phyloP scores from a whole-genome alignment of 2,113 vertebrate genomes.

The Elephantulus edwardii region DNA sequence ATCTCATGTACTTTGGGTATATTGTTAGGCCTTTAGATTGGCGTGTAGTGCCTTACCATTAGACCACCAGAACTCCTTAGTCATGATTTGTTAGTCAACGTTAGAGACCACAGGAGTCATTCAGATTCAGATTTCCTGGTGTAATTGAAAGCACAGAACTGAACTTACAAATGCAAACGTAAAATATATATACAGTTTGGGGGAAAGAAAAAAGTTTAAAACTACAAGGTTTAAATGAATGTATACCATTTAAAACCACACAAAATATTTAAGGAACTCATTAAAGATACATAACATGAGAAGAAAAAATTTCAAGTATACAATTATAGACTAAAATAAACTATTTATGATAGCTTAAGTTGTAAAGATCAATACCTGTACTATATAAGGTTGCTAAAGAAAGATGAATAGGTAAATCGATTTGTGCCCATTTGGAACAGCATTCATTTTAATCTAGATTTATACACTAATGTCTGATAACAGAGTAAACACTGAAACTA shows the following conservation, averaged over 20 bases:
- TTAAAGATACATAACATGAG: slow-evolving; percentile 40
- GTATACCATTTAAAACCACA: background rate
- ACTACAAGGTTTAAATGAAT: background rate
- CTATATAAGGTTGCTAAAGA: background rate
- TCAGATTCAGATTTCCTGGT: background rate
- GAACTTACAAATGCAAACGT: slow-evolving; percentile 44
- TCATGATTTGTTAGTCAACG: slow-evolving; percentile 4
- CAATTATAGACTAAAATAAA: slow-evolving; percentile 2
- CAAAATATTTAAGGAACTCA: background rate
- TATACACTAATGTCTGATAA: background rate
- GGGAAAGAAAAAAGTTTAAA: background rate
- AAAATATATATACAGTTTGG: background rate
- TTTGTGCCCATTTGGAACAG: slow-evolving; percentile 14
- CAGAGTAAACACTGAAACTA: slow-evolving; percentile 26
- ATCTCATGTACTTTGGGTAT: too few species aligned
- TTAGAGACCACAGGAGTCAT: background rate
- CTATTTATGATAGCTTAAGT: background rate
- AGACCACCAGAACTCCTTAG: too few species aligned
- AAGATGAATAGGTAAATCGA: background rate
- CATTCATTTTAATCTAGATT: slow-evolving; percentile 4
- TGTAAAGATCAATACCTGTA: slow-evolving; percentile 33
- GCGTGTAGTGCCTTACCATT: too few species aligned
- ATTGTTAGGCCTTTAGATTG: too few species aligned
- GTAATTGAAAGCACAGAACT: slow-evolving; percentile 9
- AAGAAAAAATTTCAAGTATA: background rate